Evolutionary conservation across 2,113 vertebrate genomes (phyloP), one percentile per base, ranked within the genome.

Genomic region (Diglossa brunneiventris): DNA sequence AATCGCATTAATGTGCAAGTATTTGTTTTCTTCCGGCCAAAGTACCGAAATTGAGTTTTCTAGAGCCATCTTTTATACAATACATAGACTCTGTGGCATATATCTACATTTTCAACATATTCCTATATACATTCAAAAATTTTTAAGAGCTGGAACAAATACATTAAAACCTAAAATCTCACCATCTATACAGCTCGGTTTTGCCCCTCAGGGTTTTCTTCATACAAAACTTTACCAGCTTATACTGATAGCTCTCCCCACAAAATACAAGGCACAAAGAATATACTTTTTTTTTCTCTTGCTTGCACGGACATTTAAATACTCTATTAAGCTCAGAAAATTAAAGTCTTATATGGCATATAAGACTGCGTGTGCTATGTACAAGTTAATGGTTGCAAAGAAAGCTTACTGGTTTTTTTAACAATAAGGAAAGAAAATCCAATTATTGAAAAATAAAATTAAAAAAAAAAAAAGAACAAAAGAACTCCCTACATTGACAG

Each of bases 31-130:
- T 98, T 98, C 98, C 98, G 98, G 98, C 97, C 97, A 98, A 97
- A 98, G 97, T 98, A 98, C 98, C 98, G 98, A 98, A 98, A 98
- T 97, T 94, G 96, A 98, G 97, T 98, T 98, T 98, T 98, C 98
- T 99, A 99, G 98, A 99, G 98, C 99, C 99, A 99, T 99, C 99
- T 98, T 99, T 99, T 98, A 98, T 99, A 99, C 99, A 98, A 98
- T 98, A 98, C 98, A 99, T 98, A 99, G 99, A 99, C 99, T 99
- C 99, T 99, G 99, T 99, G 99, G 99, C 99, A 99, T 99, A 98
- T 98, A 98, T 99, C 98, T 98, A 99, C 98, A 99, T 98, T 99
- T 98, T 98, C 98, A 98, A 98, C 98, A 98, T 98, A 98, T 98
- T 99, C 98, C 98, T 99, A 99, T 99, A 98, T 99, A 99, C 99